These are phyloP conservation scores for Luidia sarsii DNA, from an alignment of 53 echinoderm and acorn worm genomes.

Conservation along the genomic window DNA sequence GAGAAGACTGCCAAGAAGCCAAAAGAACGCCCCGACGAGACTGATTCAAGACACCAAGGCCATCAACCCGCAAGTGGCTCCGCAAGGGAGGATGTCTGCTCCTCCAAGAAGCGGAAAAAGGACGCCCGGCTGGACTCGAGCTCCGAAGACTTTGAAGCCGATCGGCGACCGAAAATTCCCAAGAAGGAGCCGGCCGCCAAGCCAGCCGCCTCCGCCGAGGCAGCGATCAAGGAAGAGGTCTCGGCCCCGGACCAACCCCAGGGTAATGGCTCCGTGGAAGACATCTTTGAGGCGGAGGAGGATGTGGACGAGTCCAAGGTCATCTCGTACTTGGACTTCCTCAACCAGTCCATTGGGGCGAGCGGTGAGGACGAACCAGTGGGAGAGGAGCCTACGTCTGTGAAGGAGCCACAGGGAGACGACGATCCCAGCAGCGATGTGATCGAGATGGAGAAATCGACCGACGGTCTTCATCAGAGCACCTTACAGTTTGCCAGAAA, in stretches of 20 bases:
- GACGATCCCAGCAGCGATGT: too few relatives aligned
- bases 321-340: constrained; percentile 73
- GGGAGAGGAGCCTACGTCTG: too few relatives aligned
- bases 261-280: constrained; percentile 1
- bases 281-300: constrained; percentile 32
- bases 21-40: too few relatives aligned
- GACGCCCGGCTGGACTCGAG: constrained; percentile 17
- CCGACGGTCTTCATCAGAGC: too few relatives aligned
- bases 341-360: constrained; percentile 55
- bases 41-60: not conserved
- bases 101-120: constrained; percentile 42
- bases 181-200: not conserved
- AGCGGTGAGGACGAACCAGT: not conserved
- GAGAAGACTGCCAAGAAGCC: not conserved
- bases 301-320: constrained; percentile 13
- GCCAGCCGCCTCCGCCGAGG: not conserved
- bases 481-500: too few relatives aligned
- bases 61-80: not conserved
- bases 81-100: not conserved
- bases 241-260: not conserved
- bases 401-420: too few relatives aligned
- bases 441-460: too few relatives aligned
- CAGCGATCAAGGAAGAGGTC: not conserved
- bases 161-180: constrained; percentile 21
- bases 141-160: constrained; percentile 35